phyloP scores from a whole-genome alignment of 2,113 vertebrate genomes.

The Engraulis encrasicolus region DNA sequence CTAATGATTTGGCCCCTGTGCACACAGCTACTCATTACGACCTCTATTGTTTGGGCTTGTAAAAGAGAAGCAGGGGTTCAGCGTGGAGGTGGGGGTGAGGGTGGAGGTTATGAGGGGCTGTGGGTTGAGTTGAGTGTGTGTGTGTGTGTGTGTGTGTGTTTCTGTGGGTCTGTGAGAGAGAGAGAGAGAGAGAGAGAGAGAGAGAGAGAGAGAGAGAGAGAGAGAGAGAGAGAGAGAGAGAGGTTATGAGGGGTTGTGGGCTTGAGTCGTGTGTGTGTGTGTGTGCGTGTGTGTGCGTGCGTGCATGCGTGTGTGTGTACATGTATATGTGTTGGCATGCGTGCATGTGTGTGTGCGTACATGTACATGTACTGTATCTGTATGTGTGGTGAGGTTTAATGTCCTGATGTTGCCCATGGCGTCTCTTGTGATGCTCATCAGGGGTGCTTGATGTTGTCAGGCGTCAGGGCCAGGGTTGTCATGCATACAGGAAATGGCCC shows the following conservation, averaged over 20 bases:
- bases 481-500: constrained; percentile 54
- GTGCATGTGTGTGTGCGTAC: too few species aligned
- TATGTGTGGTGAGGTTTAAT: constrained; percentile 3
- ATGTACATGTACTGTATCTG: too few species aligned
- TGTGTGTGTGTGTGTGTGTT: constrained; percentile 43
- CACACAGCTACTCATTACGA: constrained; percentile 57
- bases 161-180: background rate
- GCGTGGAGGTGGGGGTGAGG: background rate
- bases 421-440: too few species aligned
- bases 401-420: background rate
- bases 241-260: too few species aligned
- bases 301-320: too few species aligned
- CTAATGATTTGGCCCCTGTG: constrained; percentile 59
- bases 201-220: too few species aligned
- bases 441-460: too few species aligned
- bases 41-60: constrained; percentile 17
- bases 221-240: too few species aligned
- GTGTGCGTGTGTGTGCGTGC: too few species aligned
- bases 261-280: too few species aligned
- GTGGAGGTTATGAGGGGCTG: background rate
- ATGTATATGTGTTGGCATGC: too few species aligned
- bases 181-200: too few species aligned
- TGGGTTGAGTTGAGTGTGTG: constrained; percentile 23
- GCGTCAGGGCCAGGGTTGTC: background rate
- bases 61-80: background rate